phyloP scores from a whole-genome alignment of 37 sponge, comb jelly and placozoan species.

The Halisarca cf. caerulea region DNA sequence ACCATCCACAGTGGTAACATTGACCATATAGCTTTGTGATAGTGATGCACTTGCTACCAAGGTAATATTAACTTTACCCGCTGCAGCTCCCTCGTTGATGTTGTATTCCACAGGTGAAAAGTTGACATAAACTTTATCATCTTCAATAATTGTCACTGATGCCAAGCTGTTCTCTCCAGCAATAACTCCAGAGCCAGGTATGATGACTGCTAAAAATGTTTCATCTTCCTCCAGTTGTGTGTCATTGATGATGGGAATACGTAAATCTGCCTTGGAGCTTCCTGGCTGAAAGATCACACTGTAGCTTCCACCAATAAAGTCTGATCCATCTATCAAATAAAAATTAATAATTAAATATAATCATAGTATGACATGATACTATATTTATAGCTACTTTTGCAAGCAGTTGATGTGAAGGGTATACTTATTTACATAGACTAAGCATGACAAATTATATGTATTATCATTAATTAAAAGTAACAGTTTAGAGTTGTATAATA shows the following conservation, averaged over 20 bases:
- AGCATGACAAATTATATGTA: no score
- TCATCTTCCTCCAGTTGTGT: conserved; percentile 14
- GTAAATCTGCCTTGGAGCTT: not conserved
- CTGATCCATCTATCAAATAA: no score
- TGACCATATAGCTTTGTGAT: not conserved
- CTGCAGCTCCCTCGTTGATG: not conserved
- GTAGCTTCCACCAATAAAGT: no score
- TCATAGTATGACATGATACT: no score
- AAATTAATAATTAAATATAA: no score
- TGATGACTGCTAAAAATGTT: conserved; percentile 2
- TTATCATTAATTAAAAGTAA: no score
- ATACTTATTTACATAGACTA: no score
- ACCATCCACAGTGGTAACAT: not conserved
- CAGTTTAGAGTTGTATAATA: no score
- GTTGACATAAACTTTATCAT: conserved; percentile 41
- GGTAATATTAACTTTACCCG: not conserved
- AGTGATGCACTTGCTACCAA: not conserved
- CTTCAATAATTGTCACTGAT: conserved; percentile 19
- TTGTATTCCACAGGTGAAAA: conserved; percentile 22
- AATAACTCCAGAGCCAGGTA: not conserved
- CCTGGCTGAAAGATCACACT: no score
- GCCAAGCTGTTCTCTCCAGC: not conserved
- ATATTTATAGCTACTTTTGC: no score
- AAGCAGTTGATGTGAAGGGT: no score
- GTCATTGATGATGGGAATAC: conserved; percentile 31